A percentile compares a stretch with the other conserved stretches of the same genome.
These are phyloP conservation scores for Martes martes DNA, from an alignment of 2,113 vertebrate species.

Conservation along the genomic window DNA sequence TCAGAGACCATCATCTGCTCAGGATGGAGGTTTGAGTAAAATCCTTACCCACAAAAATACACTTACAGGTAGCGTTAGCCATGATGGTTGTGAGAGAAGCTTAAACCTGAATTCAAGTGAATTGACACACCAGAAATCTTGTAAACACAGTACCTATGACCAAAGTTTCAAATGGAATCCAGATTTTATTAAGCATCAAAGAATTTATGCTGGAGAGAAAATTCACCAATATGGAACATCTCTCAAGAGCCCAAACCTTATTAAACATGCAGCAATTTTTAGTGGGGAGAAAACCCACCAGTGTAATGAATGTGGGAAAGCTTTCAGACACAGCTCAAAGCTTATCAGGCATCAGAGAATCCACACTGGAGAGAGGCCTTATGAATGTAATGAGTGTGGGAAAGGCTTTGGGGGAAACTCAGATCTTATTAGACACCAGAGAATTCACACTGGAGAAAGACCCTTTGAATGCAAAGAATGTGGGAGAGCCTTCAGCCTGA, in stretches of 20 bases:
- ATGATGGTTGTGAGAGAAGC: not conserved
- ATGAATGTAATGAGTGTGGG: conserved; percentile 59
- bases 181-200: conserved; percentile 73
- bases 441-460: conserved; percentile 65
- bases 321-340: conserved; percentile 58
- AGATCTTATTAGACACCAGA: conserved; percentile 53
- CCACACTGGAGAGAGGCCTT: conserved; percentile 63
- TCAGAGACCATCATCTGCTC: not conserved
- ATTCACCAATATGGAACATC: conserved; percentile 69
- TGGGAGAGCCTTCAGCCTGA: conserved; percentile 44
- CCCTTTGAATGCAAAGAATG: conserved; percentile 55
- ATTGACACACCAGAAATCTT: not conserved
- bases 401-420: conserved; percentile 57
- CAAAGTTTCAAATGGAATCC: conserved; percentile 74
- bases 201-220: conserved; percentile 68
- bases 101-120: conserved; percentile 18
- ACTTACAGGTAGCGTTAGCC: not conserved
- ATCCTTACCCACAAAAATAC: conserved; percentile 52
- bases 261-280: conserved; percentile 80
- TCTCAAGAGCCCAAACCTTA: conserved; percentile 80
- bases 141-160: not conserved
- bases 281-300: conserved; percentile 68
- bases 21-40: conserved; percentile 27
- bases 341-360: conserved; percentile 58
- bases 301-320: conserved; percentile 66